phyloP scores from a whole-genome alignment of 2,797 vertebrate species.

The Bradypodion pumilum region DNA sequence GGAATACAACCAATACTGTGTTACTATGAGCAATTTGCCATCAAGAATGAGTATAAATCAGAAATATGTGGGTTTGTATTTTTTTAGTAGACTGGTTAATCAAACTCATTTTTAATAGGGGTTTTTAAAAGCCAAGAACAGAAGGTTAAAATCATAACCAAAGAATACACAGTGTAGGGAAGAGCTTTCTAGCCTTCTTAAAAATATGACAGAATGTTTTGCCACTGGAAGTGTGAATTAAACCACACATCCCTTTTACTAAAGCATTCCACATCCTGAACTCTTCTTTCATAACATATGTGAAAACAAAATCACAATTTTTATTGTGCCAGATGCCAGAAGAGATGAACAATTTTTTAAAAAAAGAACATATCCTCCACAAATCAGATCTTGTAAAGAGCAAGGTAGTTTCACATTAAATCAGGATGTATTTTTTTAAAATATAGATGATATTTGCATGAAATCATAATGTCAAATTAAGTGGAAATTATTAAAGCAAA shows the following conservation, averaged over 20 bases:
- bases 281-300: conserved; percentile 73
- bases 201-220: conserved; percentile 75
- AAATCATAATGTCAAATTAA: conserved; percentile 60
- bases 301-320: conserved; percentile 68
- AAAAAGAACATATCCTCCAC: conserved; percentile 33
- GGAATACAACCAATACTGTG: too few relatives aligned
- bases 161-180: conserved; percentile 37
- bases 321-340: conserved; percentile 68
- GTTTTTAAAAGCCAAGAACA: conserved; percentile 1
- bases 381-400: conserved; percentile 52
- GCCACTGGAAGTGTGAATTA: conserved; percentile 75
- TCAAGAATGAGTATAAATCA: conserved; percentile 14
- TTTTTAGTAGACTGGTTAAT: not conserved
- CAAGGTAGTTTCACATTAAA: conserved; percentile 63
- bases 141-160: conserved; percentile 55
- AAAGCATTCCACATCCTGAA: conserved; percentile 72
- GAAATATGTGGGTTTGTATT: not conserved
- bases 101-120: too few relatives aligned
- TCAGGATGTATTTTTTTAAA: conserved; percentile 34
- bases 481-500: conserved; percentile 64
- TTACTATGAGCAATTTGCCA: not conserved
- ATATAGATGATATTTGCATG: conserved; percentile 52
- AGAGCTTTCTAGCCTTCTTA: conserved; percentile 57
- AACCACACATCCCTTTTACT: conserved; percentile 72
- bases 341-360: conserved; percentile 60